Evolutionary conservation across 1,140 invertebrate genomes (phyloP), one percentile per base, ranked within the genome.

Genomic region (Andricus grossulariae): DNA sequence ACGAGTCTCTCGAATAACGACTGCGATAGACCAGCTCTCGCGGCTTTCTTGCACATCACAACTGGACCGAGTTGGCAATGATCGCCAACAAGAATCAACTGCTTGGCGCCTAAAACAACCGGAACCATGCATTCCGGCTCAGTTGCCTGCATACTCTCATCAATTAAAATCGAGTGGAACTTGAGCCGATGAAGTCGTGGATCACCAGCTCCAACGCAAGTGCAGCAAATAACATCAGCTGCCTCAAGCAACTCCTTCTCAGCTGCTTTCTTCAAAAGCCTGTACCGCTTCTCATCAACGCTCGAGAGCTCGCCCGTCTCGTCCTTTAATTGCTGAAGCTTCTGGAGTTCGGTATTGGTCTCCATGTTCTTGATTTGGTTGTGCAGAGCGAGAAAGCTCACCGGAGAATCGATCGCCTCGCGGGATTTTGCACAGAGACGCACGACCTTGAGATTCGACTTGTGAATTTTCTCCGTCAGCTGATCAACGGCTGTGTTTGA

Each of bases 401-500:
- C 98, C 0, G 98, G 97, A 0, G 98, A 99, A 87, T 99, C 99
- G 83, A 99, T 98, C 0, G 98, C 98, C 91, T 99, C 99, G 52
- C 99, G 93, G 2, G 98, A 99, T 91, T 99, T 99, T 13, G 99
- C 99, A 91, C 98, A 99, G 1, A 99, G 92, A 2, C 99, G 93
- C 0, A 99, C 97, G 10, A 99, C 97, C 92, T 99, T 99, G 15
- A 99, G 92, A 55, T 98, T 99, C 19, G 98, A 99, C 82, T 96
- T 94, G 89, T 99, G 98, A 71, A 99, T 99, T 90, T 99, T 99
- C 90, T 99, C 98, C 0, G 99, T 99, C 3, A 99, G 92, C 87
- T 99, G 99, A 91, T 99, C 99, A 0, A 99, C 99, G 57, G 99
- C 99, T 12, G 99, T 99, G 88, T 99, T 99, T 19, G 97, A 99